These are phyloP conservation scores for Microcebus murinus DNA, from an alignment of 2,113 vertebrate genomes.

Conservation along the genomic window DNA sequence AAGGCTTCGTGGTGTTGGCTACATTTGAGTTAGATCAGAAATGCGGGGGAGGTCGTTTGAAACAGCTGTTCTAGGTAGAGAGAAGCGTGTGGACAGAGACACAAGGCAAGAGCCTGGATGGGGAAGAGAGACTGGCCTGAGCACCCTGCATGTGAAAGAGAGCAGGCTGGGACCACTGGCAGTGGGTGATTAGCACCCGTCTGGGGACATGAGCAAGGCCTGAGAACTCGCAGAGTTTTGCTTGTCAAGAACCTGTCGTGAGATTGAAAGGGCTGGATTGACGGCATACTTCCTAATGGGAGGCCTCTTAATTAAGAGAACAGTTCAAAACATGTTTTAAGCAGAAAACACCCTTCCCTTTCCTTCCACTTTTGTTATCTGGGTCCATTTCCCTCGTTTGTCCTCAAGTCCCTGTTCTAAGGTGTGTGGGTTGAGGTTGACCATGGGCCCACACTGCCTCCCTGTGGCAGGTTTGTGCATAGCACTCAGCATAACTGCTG, in stretches of 20 bases:
- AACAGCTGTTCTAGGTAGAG: background rate
- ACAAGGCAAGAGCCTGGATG: background rate
- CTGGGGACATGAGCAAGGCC: background rate
- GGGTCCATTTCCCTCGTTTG: background rate
- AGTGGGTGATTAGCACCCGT: background rate
- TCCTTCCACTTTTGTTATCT: background rate
- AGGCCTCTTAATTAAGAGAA: background rate
- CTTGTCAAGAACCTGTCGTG: background rate
- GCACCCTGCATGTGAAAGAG: background rate
- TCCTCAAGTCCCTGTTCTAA: background rate
- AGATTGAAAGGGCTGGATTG: background rate
- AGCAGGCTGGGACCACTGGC: background rate
- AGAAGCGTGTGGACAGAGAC: background rate
- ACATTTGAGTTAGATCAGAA: background rate
- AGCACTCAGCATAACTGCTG: background rate
- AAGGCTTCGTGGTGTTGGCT: background rate
- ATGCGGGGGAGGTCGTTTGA: background rate
- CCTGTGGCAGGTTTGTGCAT: slow-evolving; percentile 52
- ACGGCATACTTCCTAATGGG: background rate
- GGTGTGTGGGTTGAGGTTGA: background rate
- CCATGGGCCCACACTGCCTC: slow-evolving; percentile 61
- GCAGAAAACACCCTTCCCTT: background rate
- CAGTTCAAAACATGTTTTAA: background rate
- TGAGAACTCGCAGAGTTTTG: background rate
- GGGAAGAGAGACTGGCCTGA: background rate